Base-by-base conservation (phyloP, 2,888 invertebrate genomes). In the Aleiodes alternator region DNA sequence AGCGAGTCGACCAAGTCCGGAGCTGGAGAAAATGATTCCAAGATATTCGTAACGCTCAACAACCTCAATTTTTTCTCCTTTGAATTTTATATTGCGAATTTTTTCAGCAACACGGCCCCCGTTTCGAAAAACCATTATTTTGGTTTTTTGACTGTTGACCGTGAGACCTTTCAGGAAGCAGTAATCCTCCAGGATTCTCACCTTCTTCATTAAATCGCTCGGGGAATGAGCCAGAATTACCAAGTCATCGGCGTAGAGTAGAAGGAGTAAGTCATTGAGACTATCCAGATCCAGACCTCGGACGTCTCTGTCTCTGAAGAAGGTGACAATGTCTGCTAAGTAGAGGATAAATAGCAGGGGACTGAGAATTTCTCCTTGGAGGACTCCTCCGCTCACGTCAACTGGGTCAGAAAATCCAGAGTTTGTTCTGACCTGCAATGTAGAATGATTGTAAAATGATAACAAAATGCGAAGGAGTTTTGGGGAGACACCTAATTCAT, bases 171-270 rank as follows among this genome's bases (percentile, higher is more conserved):
- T 79, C 4, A 4, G 48, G 31, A 70, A 69, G 57, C 79, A 79
- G 73, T 78, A 79, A n/a, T 51, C 55, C 11, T 75, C 69, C 11
- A 78, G 31, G 4, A 48, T 43, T 2, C 48, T 50, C 3, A 81
- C 76, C 53, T 69, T 80, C n/a, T 57, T 29, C 56, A 77, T 76
- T 12, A 80, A 57, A 3, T 71, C 75, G 1, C 56, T 43, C 1
- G 70, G 69, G 16, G 72, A 76, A 14, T 73, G 59, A 4, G 79
- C 69, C 23, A 79, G 0, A 14, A 78, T 69, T 11, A 79, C 76
- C 16, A 80, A 59, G 38, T 80, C 77, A 48, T 78, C 80, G 11
- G 80, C 80, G 48, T 79, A 80, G 38, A 76, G 23, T 12, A 78
- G 50, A 2, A 77, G 34, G 0, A 78, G 53, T 11, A 76, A 68